Conservation (phyloP, 2,113 vertebrate genomes). For the Macaca mulatta region DNA sequence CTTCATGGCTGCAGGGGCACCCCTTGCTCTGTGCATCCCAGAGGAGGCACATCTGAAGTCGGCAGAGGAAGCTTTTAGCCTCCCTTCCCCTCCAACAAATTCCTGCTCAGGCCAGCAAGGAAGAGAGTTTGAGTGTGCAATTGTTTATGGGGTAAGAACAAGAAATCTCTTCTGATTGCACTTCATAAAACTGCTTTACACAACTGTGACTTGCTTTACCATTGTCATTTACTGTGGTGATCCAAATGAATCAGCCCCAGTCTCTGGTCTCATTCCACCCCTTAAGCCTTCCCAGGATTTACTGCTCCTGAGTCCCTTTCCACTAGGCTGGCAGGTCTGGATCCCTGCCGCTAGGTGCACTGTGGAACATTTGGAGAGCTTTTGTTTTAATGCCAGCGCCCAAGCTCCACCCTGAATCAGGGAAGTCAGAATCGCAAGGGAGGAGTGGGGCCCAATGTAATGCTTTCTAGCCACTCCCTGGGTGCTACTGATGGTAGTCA, state of each 20-base stretch:
- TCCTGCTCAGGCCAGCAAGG: not conserved
- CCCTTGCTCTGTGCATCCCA: not conserved
- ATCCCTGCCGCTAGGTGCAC: not conserved
- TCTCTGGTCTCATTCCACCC: fast-evolving
- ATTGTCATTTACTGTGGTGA: not conserved
- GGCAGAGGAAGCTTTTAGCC: not conserved
- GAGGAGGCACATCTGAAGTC: not conserved
- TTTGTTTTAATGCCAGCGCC: not conserved
- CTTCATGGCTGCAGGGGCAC: not conserved
- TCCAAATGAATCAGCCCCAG: not conserved
- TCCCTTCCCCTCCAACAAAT: not conserved
- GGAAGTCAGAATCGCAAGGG: not conserved
- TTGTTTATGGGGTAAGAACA: not conserved
- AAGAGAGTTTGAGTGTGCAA: not conserved
- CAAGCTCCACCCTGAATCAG: not conserved
- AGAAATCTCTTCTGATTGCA: not conserved
- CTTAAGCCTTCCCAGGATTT: not conserved
- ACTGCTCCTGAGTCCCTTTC: not conserved
- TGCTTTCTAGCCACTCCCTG: not conserved
- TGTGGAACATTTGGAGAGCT: not conserved
- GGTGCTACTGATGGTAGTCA: not conserved
- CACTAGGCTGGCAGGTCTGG: not conserved
- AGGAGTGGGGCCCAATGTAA: not conserved
- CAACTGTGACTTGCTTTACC: not conserved
- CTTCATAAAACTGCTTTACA: not conserved